Conservation (phyloP, 92 coral and sea anemone species). For the Paramuricea clavata region DNA sequence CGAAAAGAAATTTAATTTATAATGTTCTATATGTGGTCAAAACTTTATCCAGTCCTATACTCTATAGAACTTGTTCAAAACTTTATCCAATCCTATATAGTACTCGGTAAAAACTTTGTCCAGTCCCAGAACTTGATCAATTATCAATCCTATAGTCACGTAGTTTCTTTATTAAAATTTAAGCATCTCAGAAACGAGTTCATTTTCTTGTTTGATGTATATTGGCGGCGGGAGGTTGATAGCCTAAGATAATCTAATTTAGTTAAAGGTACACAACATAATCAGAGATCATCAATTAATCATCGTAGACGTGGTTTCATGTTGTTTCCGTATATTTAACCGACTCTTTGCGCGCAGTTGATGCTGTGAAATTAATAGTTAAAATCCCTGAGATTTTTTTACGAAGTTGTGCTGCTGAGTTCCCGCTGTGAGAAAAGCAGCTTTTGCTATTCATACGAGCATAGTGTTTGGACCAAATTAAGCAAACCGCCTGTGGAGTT, state of each 20-base stretch:
- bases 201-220: neutral
- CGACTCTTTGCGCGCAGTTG: neutral
- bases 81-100: no score
- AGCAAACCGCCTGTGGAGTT: no score
- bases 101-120: no score
- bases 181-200: neutral
- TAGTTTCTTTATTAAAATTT: neutral
- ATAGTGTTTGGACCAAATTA: no score
- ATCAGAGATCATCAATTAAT: slow-evolving; percentile 39
- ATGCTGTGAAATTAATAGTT: neutral
- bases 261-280: slow-evolving; percentile 26
- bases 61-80: no score
- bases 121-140: no score
- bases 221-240: neutral
- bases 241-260: slow-evolving; percentile 25
- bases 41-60: no score
- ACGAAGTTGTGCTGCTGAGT: neutral
- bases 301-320: slow-evolving; percentile 8
- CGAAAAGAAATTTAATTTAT: no score
- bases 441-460: no score
- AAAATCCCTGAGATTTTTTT: neutral
- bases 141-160: no score
- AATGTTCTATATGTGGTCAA: no score
- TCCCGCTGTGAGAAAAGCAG: neutral
- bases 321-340: neutral